These are phyloP conservation scores for Hydropotes inermis DNA, from an alignment of 2,113 vertebrate species.

Conservation along the genomic window DNA sequence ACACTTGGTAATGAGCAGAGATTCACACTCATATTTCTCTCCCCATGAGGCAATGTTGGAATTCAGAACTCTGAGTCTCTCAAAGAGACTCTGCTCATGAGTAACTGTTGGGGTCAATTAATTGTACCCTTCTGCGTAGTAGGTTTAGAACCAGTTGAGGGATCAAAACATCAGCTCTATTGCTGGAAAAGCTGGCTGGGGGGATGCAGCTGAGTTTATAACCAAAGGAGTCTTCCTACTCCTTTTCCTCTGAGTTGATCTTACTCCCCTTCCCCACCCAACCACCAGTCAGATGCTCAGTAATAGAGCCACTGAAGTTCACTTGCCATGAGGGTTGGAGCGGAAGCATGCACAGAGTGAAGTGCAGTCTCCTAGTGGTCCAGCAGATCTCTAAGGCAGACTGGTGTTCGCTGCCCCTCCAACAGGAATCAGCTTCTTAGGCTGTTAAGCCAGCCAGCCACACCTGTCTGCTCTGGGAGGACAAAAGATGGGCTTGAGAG, in stretches of 20 bases:
- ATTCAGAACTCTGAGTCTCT: neutral
- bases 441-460: neutral
- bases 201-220: neutral
- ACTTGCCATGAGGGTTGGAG: fast-evolving
- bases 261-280: too few relatives aligned
- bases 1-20: neutral
- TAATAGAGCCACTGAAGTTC: neutral
- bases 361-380: too few relatives aligned
- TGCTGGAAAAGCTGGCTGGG: neutral
- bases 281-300: neutral
- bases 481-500: neutral
- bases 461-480: neutral
- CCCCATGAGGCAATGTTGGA: neutral
- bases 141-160: neutral
- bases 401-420: neutral
- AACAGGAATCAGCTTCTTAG: neutral
- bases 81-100: neutral
- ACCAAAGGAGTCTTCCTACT: neutral
- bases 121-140: neutral
- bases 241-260: neutral
- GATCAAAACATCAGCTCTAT: neutral
- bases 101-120: neutral
- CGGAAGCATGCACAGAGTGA: too few relatives aligned
- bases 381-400: neutral
- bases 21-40: neutral